Evolutionary conservation across 1,140 invertebrate genomes (phyloP).

Genomic region (Harpegnathos saltator): DNA sequence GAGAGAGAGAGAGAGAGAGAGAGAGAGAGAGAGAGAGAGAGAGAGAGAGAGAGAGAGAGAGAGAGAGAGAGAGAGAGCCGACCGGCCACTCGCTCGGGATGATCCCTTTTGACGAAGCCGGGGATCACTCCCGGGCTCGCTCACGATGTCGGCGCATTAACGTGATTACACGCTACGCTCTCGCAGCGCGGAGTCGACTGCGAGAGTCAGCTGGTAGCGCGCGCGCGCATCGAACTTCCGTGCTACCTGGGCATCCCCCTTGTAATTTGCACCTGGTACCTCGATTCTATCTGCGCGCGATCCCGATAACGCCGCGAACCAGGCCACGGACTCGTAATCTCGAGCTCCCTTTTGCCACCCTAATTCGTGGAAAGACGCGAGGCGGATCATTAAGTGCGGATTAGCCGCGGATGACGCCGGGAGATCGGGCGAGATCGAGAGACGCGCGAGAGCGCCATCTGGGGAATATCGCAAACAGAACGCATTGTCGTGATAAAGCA

Average conservation of each 20-base stretch:
- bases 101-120: slow-evolving; percentile 72
- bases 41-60: too few relatives aligned
- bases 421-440: too few relatives aligned
- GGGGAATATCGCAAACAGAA: too few relatives aligned
- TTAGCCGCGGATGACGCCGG: too few relatives aligned
- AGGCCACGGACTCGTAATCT: slow-evolving; percentile 46
- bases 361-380: slow-evolving; percentile 6
- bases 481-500: too few relatives aligned
- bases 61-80: too few relatives aligned
- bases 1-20: too few relatives aligned
- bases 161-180: slow-evolving; percentile 81
- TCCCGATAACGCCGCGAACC: slow-evolving; percentile 70
- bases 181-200: slow-evolving; percentile 75
- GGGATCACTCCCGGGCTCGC: slow-evolving; percentile 63
- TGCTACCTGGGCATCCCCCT: slow-evolving; percentile 74
- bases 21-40: too few relatives aligned
- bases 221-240: slow-evolving; percentile 71
- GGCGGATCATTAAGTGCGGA: too few relatives aligned
- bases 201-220: slow-evolving; percentile 78
- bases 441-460: too few relatives aligned
- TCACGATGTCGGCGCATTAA: slow-evolving; percentile 80
- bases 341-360: slow-evolving; percentile 7
- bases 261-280: slow-evolving; percentile 86
- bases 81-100: too few relatives aligned
- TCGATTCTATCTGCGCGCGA: slow-evolving; percentile 83